These are phyloP conservation scores for Nebria brevicollis DNA, from an alignment of 2,888 invertebrate genomes.

Conservation along the genomic window DNA sequence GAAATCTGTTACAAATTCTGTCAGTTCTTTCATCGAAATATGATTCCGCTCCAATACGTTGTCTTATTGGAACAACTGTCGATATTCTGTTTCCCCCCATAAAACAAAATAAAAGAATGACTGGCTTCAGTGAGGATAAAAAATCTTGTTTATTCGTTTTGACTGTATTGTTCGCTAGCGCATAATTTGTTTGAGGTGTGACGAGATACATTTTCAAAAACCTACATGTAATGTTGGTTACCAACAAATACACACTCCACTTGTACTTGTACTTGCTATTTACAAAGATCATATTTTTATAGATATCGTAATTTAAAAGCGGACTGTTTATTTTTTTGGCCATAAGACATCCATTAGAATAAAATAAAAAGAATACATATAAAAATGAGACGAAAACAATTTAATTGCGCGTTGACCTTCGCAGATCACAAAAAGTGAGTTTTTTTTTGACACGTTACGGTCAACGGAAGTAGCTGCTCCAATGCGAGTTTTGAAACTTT, in stretches of 20 bases:
- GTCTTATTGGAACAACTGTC: background rate
- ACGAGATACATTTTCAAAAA: background rate
- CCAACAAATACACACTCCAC: background rate
- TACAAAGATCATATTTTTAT: background rate
- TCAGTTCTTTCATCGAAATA: background rate
- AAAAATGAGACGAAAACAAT: background rate
- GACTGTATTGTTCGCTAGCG: background rate
- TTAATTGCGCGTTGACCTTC: background rate
- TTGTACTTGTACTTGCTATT: no score
- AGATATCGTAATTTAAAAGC: background rate
- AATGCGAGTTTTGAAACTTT: background rate
- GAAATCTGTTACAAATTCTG: background rate
- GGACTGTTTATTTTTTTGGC: background rate
- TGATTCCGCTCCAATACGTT: background rate
- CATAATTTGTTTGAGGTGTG: background rate
- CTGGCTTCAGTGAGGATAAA: background rate
- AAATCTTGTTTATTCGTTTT: background rate
- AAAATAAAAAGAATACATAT: background rate
- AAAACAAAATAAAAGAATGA: background rate
- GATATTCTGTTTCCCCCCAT: background rate
- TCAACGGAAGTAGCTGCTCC: background rate
- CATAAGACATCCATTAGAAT: background rate
- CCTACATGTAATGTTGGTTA: background rate
- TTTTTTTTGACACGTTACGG: background rate
- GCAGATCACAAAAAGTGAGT: background rate